Evolutionary conservation across 2,113 vertebrate genomes (phyloP).

Genomic region (Psephotus haematonotus): DNA sequence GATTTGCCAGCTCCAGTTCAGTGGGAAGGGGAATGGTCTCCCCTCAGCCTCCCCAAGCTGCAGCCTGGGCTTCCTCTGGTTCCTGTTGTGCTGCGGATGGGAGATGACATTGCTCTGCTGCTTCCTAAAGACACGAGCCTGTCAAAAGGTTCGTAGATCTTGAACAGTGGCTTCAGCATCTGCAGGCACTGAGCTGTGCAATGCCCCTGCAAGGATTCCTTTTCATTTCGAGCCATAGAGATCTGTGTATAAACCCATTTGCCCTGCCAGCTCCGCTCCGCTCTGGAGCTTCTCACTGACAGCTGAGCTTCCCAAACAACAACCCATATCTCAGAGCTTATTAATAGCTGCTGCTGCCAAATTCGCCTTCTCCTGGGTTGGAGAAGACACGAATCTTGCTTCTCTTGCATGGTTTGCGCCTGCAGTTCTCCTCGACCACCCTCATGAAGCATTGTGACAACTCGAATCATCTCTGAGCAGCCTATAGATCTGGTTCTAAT

Average conservation of each 20-base stretch:
- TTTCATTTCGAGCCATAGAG: not conserved
- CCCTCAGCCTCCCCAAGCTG: not conserved
- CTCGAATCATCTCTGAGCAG: not conserved
- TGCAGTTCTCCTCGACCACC: not conserved
- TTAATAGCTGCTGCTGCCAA: not conserved
- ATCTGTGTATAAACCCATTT: not conserved
- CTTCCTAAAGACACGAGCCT: not conserved
- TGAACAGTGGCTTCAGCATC: not conserved
- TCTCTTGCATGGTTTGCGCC: not conserved
- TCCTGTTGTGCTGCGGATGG: not conserved
- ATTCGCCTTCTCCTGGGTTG: not conserved
- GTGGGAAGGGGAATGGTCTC: not conserved
- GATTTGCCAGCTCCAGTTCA: not conserved
- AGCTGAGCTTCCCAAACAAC: not conserved
- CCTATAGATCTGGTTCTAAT: not conserved
- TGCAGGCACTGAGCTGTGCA: not conserved
- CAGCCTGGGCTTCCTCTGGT: rapidly evolving
- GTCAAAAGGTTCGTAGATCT: not conserved
- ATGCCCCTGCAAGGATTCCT: not conserved
- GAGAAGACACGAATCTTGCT: not conserved
- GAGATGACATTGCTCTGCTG: not conserved
- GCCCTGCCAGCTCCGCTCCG: not conserved
- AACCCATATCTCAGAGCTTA: not conserved
- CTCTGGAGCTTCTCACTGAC: not conserved
- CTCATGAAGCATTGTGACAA: not conserved